Evolutionary conservation across 2,888 invertebrate species (phyloP), one percentile per base, ranked within the genome.

Genomic region (Linnaemya tessellans): DNA sequence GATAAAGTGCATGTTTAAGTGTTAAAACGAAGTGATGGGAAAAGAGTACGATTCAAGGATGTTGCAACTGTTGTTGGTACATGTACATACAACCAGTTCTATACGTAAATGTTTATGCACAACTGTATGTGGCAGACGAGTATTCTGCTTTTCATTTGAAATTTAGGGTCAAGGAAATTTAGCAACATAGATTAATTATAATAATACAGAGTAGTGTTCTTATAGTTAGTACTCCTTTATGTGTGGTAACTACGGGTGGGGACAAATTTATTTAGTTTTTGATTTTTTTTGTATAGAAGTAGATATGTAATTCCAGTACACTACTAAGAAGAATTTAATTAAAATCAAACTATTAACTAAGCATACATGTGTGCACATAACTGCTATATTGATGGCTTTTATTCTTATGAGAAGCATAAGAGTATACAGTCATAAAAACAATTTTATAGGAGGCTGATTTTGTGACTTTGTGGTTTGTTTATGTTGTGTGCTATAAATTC

Each of bases 81-180:
- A 8, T 35, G 35, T 35, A 35, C 35, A 35, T 5, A 38, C 10
- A 38, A 1, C 1, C 10, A 38, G 8, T 1, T 38, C 10, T 38
- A 3, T 41, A 41, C 13, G 11, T 41, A 41, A 41, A 11, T 41
- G 13, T 38, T 38, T 38, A 9, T 38, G 38, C 38, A 38, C 11
- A 41, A 11, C 15, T 8, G 43, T 43, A 15, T 67, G 49, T 60
- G 0, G 1, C 11, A 13, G 13, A 41, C 10, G 5, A 30, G 30
- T 38, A 9, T 38, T 9, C 41, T 41, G 43, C n/a, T 38, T 64
- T 64, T 22, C 41, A 62, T 70, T 54, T 70, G 18, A 43, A 62
- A 56, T 75, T 62, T 65, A 18, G 62, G 70, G 77, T 82, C 77
- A 82, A 82, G 77, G 82, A 77, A 77, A 41, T 81, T 46, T 54